These are phyloP conservation scores for Heliothis virescens DNA, from an alignment of 1,140 invertebrate species.

Conservation along the genomic window DNA sequence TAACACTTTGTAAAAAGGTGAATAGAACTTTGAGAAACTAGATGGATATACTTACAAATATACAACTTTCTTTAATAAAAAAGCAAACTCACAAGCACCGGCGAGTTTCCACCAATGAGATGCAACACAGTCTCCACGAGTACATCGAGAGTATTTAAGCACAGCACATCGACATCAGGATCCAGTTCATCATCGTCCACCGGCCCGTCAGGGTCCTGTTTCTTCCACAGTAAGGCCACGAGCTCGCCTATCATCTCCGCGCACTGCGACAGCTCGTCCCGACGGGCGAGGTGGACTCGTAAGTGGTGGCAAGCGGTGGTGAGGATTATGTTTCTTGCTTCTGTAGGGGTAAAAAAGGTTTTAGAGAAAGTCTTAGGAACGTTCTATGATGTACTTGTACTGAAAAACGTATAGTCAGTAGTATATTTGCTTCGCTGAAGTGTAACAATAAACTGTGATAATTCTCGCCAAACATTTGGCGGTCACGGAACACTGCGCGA, in stretches of 20 bases:
- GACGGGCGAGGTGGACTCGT: constrained; percentile 91
- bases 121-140: constrained; percentile 94
- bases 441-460: too few species aligned
- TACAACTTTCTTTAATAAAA: too few species aligned
- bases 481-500: too few species aligned
- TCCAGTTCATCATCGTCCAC: constrained; percentile 89
- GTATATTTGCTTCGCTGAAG: too few species aligned
- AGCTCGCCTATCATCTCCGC: constrained; percentile 96
- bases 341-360: constrained; percentile 74
- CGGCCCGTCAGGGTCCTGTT: constrained; percentile 87
- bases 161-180: constrained; percentile 94
- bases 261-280: constrained; percentile 94
- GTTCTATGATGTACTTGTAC: too few species aligned
- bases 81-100: constrained; percentile 88
- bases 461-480: too few species aligned
- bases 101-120: constrained; percentile 90
- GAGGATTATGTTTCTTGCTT: constrained; percentile 92
- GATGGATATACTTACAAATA: too few species aligned
- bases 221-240: constrained; percentile 91
- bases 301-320: constrained; percentile 95
- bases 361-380: not conserved
- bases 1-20: too few species aligned
- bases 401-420: too few species aligned
- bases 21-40: too few species aligned
- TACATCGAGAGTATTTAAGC: constrained; percentile 93